Conservation (phyloP, 2,113 vertebrate species). For the Ptilonorhynchus violaceus region DNA sequence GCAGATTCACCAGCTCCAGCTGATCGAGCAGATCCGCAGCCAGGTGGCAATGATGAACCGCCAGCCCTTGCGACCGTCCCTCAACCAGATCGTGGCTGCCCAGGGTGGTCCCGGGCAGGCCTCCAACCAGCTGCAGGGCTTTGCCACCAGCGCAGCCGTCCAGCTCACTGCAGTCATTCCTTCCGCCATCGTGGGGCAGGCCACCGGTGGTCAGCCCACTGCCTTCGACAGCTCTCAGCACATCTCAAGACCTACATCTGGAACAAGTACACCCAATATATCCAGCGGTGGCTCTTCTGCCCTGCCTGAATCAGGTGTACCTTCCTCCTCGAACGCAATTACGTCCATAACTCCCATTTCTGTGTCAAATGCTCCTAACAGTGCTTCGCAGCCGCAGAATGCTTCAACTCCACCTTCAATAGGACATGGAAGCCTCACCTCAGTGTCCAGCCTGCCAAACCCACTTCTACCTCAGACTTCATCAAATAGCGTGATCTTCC, state of each 20-base stretch:
- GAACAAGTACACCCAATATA: constrained; percentile 76
- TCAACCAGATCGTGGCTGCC: constrained; percentile 71
- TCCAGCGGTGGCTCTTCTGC: constrained; percentile 69
- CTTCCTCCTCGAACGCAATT: constrained; percentile 70
- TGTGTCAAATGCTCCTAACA: constrained; percentile 69
- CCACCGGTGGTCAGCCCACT: constrained; percentile 68
- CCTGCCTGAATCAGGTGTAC: constrained; percentile 69
- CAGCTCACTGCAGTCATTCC: constrained; percentile 85
- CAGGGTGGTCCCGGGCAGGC: constrained; percentile 74
- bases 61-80: constrained; percentile 78
- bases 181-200: constrained; percentile 69
- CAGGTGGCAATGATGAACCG: constrained; percentile 96
- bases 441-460: constrained; percentile 87
- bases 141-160: constrained; percentile 81
- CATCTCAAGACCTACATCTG: constrained; percentile 78
- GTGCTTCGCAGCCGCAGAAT: constrained; percentile 78
- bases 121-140: constrained; percentile 84
- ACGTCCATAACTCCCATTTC: constrained; percentile 76
- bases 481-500: constrained; percentile 95
- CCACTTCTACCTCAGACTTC: constrained; percentile 95
- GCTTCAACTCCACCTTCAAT: constrained; percentile 83
- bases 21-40: constrained; percentile 97
- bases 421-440: constrained; percentile 82
- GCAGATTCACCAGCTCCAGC: constrained; percentile 96
- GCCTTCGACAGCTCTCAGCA: constrained; percentile 80